Conservation (phyloP, 2,797 vertebrate species). For the Poeciliopsis presidionis region DNA sequence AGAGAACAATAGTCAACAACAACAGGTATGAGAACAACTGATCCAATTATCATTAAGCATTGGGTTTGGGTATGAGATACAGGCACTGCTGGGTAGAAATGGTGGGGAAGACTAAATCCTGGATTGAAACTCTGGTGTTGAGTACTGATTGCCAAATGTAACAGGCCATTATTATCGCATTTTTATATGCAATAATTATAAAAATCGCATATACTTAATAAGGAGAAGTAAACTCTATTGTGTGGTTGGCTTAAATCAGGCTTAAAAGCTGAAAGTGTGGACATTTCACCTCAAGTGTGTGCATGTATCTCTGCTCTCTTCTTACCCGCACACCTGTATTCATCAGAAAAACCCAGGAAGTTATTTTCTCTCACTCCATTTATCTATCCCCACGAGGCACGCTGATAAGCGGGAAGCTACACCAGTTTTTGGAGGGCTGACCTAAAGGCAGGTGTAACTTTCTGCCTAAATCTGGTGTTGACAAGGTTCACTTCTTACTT, state of each 20-base stretch:
- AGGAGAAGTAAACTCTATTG: not conserved
- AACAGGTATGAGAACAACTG: too few species aligned
- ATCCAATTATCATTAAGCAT: too few species aligned
- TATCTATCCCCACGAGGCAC: not conserved
- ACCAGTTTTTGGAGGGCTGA: not conserved
- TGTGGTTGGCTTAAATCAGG: not conserved
- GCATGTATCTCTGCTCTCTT: not conserved
- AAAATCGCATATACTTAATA: not conserved
- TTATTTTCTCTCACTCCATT: not conserved
- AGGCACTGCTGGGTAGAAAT: too few species aligned
- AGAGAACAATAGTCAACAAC: too few species aligned
- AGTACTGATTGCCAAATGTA: too few species aligned
- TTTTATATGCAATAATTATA: not conserved
- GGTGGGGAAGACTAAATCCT: too few species aligned
- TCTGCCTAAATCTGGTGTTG: not conserved
- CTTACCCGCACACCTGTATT: not conserved
- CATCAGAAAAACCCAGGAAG: not conserved
- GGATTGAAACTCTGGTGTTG: too few species aligned
- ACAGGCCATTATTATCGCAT: not conserved
- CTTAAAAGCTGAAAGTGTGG: not conserved
- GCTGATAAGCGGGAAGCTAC: not conserved
- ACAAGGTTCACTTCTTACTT: not conserved
- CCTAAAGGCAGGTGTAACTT: not conserved
- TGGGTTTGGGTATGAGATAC: too few species aligned
- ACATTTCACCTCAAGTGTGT: not conserved